Evolutionary conservation across 2,797 vertebrate genomes (phyloP).

Genomic region (Lagocephalus sceleratus): DNA sequence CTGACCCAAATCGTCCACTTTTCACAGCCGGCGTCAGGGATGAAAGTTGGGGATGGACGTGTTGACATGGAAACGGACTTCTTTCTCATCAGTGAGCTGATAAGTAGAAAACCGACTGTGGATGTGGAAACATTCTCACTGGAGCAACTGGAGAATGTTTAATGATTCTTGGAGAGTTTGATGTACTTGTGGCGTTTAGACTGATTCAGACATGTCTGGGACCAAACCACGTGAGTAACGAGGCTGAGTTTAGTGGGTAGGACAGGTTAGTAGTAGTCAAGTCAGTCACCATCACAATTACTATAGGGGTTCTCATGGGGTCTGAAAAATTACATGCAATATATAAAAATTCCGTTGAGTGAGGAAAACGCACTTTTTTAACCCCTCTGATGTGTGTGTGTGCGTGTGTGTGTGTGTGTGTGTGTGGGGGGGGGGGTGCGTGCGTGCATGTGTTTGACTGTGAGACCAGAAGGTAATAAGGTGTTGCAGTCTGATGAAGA

Average conservation of each 20-base stretch:
- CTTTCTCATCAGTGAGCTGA: constrained; percentile 29
- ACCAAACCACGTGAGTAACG: constrained; percentile 56
- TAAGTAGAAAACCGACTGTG: constrained; percentile 25
- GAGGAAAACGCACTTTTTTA: too few relatives aligned
- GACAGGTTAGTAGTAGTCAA: too few relatives aligned
- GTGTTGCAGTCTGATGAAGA: constrained; percentile 52
- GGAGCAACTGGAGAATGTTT: constrained; percentile 23
- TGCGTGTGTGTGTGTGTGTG: too few relatives aligned
- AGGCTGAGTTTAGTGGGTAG: neutral
- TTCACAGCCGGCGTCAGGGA: constrained; percentile 23
- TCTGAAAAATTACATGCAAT: too few relatives aligned
- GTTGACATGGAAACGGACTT: constrained; percentile 49
- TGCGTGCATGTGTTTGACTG: neutral
- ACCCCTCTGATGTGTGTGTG: neutral
- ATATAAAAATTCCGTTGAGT: too few relatives aligned
- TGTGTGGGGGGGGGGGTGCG: too few relatives aligned
- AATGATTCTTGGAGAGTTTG: constrained; percentile 25
- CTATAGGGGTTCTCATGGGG: too few relatives aligned
- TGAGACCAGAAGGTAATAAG: constrained; percentile 31
- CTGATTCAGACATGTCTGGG: constrained; percentile 58
- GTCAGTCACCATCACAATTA: too few relatives aligned
- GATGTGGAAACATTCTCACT: constrained; percentile 7
- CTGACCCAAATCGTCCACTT: constrained; percentile 18
- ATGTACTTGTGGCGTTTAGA: constrained; percentile 14
- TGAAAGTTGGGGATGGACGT: constrained; percentile 41